Conservation (phyloP, 2,888 invertebrate species). For the Buathra laborator region DNA sequence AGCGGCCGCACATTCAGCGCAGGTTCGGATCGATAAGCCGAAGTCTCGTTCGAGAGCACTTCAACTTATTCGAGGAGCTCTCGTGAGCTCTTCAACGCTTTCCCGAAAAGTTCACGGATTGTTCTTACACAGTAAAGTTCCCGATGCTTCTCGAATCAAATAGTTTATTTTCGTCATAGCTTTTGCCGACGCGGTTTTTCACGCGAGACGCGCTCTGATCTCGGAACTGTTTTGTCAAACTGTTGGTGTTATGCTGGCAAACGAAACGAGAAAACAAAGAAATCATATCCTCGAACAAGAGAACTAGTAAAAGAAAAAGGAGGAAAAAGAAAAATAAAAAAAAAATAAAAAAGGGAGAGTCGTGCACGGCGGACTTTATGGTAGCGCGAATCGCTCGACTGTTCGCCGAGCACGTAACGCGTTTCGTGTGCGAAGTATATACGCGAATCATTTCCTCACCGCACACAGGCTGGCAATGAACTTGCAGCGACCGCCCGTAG, state of each 20-base stretch:
- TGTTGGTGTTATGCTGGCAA: neutral
- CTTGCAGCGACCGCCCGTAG: constrained; percentile 74
- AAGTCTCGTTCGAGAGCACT: constrained; percentile 63
- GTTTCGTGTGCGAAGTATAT: constrained; percentile 24
- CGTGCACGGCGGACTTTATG: constrained; percentile 54
- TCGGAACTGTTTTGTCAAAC: neutral
- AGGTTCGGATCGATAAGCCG: constrained; percentile 67
- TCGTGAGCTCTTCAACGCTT: constrained; percentile 17
- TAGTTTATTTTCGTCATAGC: constrained; percentile 14
- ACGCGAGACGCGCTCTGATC: neutral
- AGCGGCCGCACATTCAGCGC: constrained; percentile 44
- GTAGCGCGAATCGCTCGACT: constrained; percentile 74
- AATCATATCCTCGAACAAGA: neutral
- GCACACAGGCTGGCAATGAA: constrained; percentile 77
- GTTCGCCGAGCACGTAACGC: constrained; percentile 73
- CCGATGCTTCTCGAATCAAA: neutral
- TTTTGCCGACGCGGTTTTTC: neutral
- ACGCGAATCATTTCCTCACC: constrained; percentile 74
- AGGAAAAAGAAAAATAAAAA: constrained; percentile 36
- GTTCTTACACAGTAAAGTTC: neutral
- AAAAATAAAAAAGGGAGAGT: constrained; percentile 49
- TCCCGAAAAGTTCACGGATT: constrained; percentile 3
- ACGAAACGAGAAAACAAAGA: constrained; percentile 5
- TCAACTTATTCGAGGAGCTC: constrained; percentile 49
- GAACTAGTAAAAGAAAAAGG: constrained; percentile 11